phyloP scores from a whole-genome alignment of 1,140 invertebrate species.

The Arion vulgaris region DNA sequence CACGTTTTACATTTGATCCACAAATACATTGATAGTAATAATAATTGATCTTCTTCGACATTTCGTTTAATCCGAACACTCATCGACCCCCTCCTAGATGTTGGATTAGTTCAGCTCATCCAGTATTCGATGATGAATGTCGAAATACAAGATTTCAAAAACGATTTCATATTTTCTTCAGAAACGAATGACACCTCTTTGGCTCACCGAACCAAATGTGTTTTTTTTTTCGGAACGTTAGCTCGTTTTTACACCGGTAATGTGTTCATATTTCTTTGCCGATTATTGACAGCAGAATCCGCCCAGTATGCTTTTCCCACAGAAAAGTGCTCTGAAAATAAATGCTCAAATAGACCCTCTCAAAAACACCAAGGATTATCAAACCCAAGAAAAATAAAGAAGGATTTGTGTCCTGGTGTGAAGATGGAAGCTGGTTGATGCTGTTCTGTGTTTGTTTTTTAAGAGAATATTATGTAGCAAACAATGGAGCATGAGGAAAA shows the following conservation, averaged over 20 bases:
- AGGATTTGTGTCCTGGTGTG: not conserved
- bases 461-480: not conserved
- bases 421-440: not conserved
- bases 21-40: no score
- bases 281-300: not conserved
- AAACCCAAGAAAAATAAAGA: not conserved
- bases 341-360: not conserved
- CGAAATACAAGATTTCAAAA: no score
- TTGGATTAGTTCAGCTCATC: no score
- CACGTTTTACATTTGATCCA: no score
- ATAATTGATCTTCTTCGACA: no score
- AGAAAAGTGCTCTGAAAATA: not conserved
- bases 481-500: not conserved
- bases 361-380: not conserved
- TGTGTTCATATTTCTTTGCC: constrained; percentile 6
- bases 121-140: no score
- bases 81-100: no score
- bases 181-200: not conserved
- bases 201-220: not conserved
- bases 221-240: not conserved
- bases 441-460: not conserved
- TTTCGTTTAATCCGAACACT: no score
- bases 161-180: no score
- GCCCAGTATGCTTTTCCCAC: constrained; percentile 13
- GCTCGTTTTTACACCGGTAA: not conserved